Evolutionary conservation across 2,888 invertebrate species (phyloP), one percentile per base, ranked within the genome.

Genomic region (Sclerodermus sp.): DNA sequence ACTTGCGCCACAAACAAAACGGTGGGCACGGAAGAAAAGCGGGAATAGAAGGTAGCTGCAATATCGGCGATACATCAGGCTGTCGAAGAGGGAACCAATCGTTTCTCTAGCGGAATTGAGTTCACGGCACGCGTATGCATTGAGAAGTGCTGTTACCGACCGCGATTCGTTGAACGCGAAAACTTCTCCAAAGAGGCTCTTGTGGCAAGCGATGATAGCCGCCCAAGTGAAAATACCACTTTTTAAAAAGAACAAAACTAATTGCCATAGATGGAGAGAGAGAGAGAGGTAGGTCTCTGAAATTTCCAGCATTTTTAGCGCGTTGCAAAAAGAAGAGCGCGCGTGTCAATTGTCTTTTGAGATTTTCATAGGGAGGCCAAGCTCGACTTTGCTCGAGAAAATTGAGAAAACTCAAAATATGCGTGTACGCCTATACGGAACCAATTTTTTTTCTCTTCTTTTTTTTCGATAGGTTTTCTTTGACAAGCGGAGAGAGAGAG

Each of bases 1-100:
- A 41, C 47, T 13, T 47, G 12, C 16, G n/a, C n/a, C 16, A 9
- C 10, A 13, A 36, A 31, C 13, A 18, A 12, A 30, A 48, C 15
- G 23, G 42, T 41, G 37, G 12, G 6, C 34, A n/a, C 34, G 34
- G 43, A 36, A 16, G 32, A 31, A 36, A 44, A 4, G 38, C n/a
- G 54, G 68, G 60, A 68, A 72, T 71, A 66, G 71, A 68, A 73
- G 73, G 68, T 61, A 65, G 66, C 73, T 73, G 64, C 71, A 68
- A 51, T 71, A 73, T 73, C 73, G 73, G 73, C 73, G 66, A 71
- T 73, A 67, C 67, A 67, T 69, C 67, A 67, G 66, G 64, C 67
- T 60, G 67, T 71, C 68, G 67, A 68, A 60, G 55, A 61, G 67
- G 62, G 64, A 67, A 66, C 66, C 67, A 66, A 69, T 66, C 65